These are phyloP conservation scores for Tethea ocularis DNA, from an alignment of 2,888 invertebrate genomes.

Conservation along the genomic window DNA sequence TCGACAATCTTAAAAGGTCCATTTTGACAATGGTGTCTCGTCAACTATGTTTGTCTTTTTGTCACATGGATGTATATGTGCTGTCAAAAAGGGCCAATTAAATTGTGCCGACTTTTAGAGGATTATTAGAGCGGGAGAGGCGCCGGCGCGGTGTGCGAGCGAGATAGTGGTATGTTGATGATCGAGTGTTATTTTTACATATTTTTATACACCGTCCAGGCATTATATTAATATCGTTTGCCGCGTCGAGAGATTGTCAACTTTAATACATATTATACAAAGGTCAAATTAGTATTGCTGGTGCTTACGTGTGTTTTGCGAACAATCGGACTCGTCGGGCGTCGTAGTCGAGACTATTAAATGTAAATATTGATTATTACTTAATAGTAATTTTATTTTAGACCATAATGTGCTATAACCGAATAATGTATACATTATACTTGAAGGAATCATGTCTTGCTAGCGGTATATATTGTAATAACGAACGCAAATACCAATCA, in stretches of 20 bases:
- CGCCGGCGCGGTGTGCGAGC: slow-evolving; percentile 5
- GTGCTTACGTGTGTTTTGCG: slow-evolving; percentile 42
- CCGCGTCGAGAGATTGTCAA: slow-evolving; percentile 31
- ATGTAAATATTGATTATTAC: slow-evolving; percentile 81
- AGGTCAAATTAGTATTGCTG: slow-evolving; percentile 15
- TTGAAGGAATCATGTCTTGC: slow-evolving; percentile 36
- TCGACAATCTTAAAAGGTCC: too few species aligned
- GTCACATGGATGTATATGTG: too few species aligned
- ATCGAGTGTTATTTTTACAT: slow-evolving; percentile 22
- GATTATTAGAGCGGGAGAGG: neutral
- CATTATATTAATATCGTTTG: neutral
- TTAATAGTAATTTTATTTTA: slow-evolving; percentile 80
- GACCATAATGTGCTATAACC: slow-evolving; percentile 79
- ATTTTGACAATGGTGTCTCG: too few species aligned
- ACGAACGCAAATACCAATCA: slow-evolving; percentile 19
- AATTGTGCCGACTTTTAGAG: too few species aligned
- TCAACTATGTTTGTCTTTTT: too few species aligned
- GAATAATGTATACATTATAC: slow-evolving; percentile 57
- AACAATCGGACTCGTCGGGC: slow-evolving; percentile 39
- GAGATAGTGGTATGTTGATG: slow-evolving; percentile 8
- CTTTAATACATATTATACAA: slow-evolving; percentile 19
- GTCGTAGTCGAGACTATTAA: slow-evolving; percentile 48
- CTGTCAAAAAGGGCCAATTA: too few species aligned
- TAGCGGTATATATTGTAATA: slow-evolving; percentile 19
- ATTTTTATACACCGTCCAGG: slow-evolving; percentile 25